Base-by-base conservation (phyloP, 1,140 invertebrate genomes). In the Reticulitermes speratus region DNA sequence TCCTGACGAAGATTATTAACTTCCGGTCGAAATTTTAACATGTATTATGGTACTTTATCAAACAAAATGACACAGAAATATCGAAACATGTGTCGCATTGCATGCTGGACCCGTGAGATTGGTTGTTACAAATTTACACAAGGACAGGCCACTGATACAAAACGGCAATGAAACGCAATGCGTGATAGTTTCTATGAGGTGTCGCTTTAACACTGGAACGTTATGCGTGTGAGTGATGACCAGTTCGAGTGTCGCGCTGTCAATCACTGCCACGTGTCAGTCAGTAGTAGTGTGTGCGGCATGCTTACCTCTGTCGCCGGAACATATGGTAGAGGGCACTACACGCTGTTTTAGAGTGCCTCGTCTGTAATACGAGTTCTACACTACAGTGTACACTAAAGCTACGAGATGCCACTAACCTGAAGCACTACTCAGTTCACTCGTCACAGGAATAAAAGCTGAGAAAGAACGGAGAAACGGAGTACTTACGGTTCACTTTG, bases 301-400 rank as follows among this genome's bases (percentile, higher is more conserved):
- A 30, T 11, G 65, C 25, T 25, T 11, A 9, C 25, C 16, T 75
- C 25, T 75, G 65, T 12, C 9, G 65, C 65, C 9, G 14, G 52
- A 55, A 55, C 52, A 55, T 21, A 16, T 21, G 52, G 3, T 21
- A 6, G 19, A 55, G 52, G 14, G 52, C 52, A 55, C 52, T 55
- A 55, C 52, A 55, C 52, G 14, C 14, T 55, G 52, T 55, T 55
- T 5, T 55, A 30, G 65, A 75, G 65, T 9, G 65, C 65, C 65
- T 75, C 65, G 65, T 75, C n/a, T 75, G 65, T 75, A 75, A 75
- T 75, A 75, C n/a, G 25, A 75, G n/a, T 30, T 75, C 25, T 21
- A 55, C 25, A 75, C 65, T 30, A 75, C 65, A 75, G 30, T 75
- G 65, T 55, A 75, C 65, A 75, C 65, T 75, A 75, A 75, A 75